Percentiles rank a stretch among this genome's conserved stretches.
These are phyloP conservation scores for Pollachius pollachius DNA, from an alignment of 2,113 vertebrate species.

Conservation along the genomic window DNA sequence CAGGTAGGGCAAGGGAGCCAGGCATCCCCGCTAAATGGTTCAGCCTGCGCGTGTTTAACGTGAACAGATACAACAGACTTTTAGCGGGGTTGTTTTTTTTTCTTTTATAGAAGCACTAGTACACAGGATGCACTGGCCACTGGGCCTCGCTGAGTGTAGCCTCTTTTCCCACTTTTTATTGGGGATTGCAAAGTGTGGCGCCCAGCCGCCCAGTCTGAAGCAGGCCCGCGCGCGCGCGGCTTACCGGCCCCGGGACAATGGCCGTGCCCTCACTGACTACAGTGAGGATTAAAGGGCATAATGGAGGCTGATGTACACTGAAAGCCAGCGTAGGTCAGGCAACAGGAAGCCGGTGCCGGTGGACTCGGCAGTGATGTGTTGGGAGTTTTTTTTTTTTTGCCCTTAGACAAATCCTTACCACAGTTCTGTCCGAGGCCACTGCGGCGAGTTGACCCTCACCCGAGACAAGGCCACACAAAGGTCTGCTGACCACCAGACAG, in stretches of 20 bases:
- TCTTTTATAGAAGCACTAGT: neutral
- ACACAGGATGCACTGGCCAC: slow-evolving; percentile 13
- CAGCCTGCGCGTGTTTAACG: slow-evolving; percentile 36
- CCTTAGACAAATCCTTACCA: slow-evolving; percentile 77
- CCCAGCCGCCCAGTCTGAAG: slow-evolving; percentile 79
- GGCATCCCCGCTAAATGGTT: slow-evolving; percentile 35
- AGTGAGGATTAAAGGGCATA: slow-evolving; percentile 93
- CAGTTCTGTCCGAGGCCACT: slow-evolving; percentile 74
- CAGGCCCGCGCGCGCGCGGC: slow-evolving; percentile 69
- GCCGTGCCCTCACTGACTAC: slow-evolving; percentile 82
- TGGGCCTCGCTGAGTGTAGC: neutral
- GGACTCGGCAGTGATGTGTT: slow-evolving; percentile 87
- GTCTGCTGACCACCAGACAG: slow-evolving; percentile 1
- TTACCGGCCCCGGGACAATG: slow-evolving; percentile 87
- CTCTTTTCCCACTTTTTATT: slow-evolving; percentile 26
- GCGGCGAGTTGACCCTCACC: slow-evolving; percentile 73
- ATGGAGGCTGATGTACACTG: slow-evolving; percentile 86
- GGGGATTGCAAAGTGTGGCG: slow-evolving; percentile 59
- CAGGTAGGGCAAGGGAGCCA: slow-evolving; percentile 74
- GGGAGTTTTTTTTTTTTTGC: slow-evolving; percentile 46
- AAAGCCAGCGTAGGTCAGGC: slow-evolving; percentile 85
- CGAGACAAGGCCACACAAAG: neutral
- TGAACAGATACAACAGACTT: neutral
- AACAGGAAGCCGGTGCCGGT: slow-evolving; percentile 89
- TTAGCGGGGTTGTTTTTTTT: slow-evolving; percentile 22